Percentiles rank a stretch among this genome's conserved stretches.
phyloP scores from a whole-genome alignment of 1,140 invertebrate genomes.

The Schmidtea mediterranea region DNA sequence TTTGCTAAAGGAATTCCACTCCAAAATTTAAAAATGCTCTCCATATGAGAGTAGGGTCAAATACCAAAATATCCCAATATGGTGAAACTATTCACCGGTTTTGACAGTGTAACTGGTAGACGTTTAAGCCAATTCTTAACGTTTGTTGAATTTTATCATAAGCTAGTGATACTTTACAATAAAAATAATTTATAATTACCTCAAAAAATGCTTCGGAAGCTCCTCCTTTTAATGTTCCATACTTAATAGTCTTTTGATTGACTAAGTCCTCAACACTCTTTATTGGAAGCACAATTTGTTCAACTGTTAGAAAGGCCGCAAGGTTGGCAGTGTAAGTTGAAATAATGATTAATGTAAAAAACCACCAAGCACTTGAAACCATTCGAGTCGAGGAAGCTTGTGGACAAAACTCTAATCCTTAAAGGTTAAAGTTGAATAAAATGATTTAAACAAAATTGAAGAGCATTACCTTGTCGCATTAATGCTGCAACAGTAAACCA shows the following conservation, averaged over 20 bases:
- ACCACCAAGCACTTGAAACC: slow-evolving; percentile 45
- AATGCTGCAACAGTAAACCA: slow-evolving; percentile 27
- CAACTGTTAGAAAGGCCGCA: slow-evolving; percentile 73
- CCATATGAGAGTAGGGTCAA: no score
- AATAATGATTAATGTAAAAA: slow-evolving; percentile 80
- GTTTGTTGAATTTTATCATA: no score
- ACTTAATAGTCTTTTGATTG: slow-evolving; percentile 67
- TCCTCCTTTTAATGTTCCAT: slow-evolving; percentile 50
- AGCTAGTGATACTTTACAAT: no score
- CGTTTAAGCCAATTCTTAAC: no score
- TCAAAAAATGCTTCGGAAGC: slow-evolving; percentile 84
- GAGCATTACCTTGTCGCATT: slow-evolving; percentile 23
- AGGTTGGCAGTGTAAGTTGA: slow-evolving; percentile 80
- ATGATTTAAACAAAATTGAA: no score
- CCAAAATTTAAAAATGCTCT: no score
- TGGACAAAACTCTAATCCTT: slow-evolving; percentile 15
- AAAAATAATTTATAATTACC: slow-evolving; percentile 10
- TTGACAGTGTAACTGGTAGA: no score
- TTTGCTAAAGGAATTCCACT: no score
- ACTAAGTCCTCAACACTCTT: slow-evolving; percentile 66
- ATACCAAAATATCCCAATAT: no score
- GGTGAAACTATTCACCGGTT: no score
- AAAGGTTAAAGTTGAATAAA: no score
- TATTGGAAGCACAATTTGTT: slow-evolving; percentile 66
- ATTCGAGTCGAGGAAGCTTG: slow-evolving; percentile 21